Evolutionary conservation across 2,888 invertebrate genomes (phyloP).

Genomic region (Bombylius major): DNA sequence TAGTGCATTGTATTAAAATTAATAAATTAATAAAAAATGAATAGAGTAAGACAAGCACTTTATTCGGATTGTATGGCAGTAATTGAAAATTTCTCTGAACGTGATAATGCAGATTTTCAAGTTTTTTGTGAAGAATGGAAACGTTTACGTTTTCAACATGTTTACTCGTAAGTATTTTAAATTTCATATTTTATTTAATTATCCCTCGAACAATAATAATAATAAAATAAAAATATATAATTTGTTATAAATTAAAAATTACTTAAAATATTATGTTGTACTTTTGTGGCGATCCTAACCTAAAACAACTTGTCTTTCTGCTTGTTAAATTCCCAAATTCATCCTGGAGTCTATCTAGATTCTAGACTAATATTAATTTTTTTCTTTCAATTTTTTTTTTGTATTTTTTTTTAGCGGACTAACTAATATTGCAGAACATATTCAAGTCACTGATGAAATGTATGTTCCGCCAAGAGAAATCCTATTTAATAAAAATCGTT

Average conservation of each 20-base stretch:
- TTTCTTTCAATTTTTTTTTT: background rate
- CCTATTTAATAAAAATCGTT: background rate
- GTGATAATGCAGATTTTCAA: background rate
- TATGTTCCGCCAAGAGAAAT: slow-evolving; percentile 2
- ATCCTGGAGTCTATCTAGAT: no score
- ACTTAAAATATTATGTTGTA: no score
- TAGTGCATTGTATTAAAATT: background rate
- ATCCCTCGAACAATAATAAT: no score
- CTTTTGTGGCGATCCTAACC: no score
- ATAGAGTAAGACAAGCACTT: slow-evolving; percentile 1
- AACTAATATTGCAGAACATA: slow-evolving; percentile 4
- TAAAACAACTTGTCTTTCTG: background rate
- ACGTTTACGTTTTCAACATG: background rate
- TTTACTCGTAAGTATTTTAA: slow-evolving; percentile 6
- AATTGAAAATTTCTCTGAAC: slow-evolving; percentile 2
- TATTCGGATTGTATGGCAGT: slow-evolving; percentile 1
- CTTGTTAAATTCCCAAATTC: no score
- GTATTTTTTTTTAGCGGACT: slow-evolving; percentile 5
- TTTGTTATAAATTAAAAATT: no score
- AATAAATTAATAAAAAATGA: background rate
- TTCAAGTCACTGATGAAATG: slow-evolving; percentile 8
- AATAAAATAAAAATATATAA: no score
- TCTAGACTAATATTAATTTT: no score
- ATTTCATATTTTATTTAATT: no score
- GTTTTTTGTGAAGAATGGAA: slow-evolving; percentile 9